Evolutionary conservation across 2,797 vertebrate species (phyloP).

Genomic region (Stomatorhinus walkeri): DNA sequence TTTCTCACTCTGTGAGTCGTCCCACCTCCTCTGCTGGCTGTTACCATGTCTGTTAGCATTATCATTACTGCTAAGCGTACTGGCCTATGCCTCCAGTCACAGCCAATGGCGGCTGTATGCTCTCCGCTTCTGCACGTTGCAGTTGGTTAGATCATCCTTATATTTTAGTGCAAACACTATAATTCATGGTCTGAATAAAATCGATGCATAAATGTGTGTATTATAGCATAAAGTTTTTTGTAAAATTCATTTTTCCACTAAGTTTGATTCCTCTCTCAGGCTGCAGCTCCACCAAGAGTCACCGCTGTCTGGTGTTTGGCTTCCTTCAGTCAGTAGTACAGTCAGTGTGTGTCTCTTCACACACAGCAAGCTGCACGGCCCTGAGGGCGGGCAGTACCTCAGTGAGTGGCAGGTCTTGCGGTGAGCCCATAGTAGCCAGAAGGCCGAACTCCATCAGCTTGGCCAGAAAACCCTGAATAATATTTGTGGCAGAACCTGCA

Average conservation of each 20-base stretch:
- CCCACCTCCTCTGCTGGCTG: background rate
- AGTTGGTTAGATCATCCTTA: background rate
- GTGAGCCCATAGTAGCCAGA: background rate
- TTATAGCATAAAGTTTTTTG: background rate
- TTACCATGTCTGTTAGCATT: background rate
- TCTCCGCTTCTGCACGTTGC: background rate
- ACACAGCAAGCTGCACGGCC: background rate
- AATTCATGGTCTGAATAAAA: background rate
- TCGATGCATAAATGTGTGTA: background rate
- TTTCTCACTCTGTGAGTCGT: background rate
- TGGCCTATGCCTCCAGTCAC: background rate
- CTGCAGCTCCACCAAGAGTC: background rate
- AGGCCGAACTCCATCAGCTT: background rate
- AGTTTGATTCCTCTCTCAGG: background rate
- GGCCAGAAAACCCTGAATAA: background rate
- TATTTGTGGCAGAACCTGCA: background rate
- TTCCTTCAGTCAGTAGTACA: background rate
- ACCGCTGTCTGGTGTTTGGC: background rate
- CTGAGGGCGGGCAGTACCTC: background rate
- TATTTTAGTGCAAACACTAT: slow-evolving; percentile 24
- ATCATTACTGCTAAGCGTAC: slow-evolving; percentile 1
- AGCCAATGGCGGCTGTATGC: background rate
- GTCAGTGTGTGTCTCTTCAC: background rate
- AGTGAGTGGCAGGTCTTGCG: background rate
- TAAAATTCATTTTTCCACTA: background rate